These are phyloP conservation scores for Meta bourneti DNA, from an alignment of 2,888 invertebrate genomes.

Conservation along the genomic window DNA sequence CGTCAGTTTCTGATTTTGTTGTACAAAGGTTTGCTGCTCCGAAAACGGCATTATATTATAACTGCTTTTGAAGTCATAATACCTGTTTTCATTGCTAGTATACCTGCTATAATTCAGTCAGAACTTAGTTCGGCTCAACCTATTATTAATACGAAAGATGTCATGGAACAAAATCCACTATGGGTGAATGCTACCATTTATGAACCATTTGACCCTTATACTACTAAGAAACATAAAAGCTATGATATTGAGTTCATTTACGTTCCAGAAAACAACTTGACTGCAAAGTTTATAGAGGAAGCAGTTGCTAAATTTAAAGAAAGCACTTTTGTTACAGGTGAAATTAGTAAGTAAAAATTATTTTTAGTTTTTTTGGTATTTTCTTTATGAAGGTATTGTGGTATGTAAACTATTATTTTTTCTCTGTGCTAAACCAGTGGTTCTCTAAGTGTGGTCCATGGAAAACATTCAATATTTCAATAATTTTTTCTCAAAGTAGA, in stretches of 20 bases:
- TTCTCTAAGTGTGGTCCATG: too few species aligned
- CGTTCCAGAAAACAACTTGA: slow-evolving; percentile 15
- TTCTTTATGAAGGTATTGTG: neutral
- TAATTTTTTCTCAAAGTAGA: neutral
- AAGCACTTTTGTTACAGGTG: neutral
- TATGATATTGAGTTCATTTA: slow-evolving; percentile 40
- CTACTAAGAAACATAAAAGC: neutral
- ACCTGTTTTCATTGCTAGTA: slow-evolving; percentile 50
- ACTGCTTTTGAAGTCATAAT: slow-evolving; percentile 62
- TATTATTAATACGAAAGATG: neutral
- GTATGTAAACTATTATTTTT: too few species aligned
- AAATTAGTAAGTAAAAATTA: slow-evolving; percentile 37
- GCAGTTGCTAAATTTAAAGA: slow-evolving; percentile 11
- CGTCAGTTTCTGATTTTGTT: slow-evolving; percentile 67
- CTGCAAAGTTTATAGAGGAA: slow-evolving; percentile 36
- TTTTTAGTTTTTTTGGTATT: neutral
- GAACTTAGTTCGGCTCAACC: neutral
- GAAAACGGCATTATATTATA: slow-evolving; percentile 62
- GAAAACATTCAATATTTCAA: too few species aligned
- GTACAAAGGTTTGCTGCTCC: slow-evolving; percentile 64
- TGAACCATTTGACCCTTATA: slow-evolving; percentile 32
- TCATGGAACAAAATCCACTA: neutral
- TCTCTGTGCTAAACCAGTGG: too few species aligned
- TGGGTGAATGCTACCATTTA: neutral
- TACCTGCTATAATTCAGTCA: slow-evolving; percentile 34